phyloP scores from a whole-genome alignment of 2,797 vertebrate genomes.

The Catharus ustulatus region DNA sequence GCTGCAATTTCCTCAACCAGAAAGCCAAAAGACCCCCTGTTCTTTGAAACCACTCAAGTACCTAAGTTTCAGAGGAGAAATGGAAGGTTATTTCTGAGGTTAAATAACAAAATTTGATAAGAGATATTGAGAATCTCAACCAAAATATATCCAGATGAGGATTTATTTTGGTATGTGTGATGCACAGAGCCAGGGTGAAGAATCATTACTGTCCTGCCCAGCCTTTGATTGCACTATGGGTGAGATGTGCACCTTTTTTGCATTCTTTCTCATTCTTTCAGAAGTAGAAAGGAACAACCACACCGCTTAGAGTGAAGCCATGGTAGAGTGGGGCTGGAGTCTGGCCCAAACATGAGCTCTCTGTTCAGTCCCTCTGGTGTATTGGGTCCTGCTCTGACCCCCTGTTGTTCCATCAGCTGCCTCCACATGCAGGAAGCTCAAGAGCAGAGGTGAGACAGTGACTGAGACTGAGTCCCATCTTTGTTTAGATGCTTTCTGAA shows the following conservation, averaged over 20 bases:
- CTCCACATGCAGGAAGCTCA: not conserved
- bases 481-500: not conserved
- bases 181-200: not conserved
- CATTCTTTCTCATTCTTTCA: not conserved
- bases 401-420: not conserved
- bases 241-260: not conserved
- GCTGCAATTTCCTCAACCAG: not conserved
- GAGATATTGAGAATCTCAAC: not conserved
- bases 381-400: not conserved
- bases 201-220: not conserved
- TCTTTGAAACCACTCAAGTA: not conserved
- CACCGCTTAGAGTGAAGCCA: not conserved
- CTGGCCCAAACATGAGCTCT: not conserved
- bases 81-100: not conserved
- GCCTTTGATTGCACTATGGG: not conserved
- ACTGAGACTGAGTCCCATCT: not conserved
- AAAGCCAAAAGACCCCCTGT: not conserved
- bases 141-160: not conserved
- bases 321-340: not conserved
- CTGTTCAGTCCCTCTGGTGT: rapidly evolving
- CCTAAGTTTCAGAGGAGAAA: not conserved
- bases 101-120: not conserved
- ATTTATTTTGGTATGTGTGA: not conserved
- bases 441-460: not conserved
- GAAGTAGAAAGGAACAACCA: not conserved